Evolutionary conservation across 2,797 vertebrate species (phyloP).

Genomic region (Lithobates pipiens): DNA sequence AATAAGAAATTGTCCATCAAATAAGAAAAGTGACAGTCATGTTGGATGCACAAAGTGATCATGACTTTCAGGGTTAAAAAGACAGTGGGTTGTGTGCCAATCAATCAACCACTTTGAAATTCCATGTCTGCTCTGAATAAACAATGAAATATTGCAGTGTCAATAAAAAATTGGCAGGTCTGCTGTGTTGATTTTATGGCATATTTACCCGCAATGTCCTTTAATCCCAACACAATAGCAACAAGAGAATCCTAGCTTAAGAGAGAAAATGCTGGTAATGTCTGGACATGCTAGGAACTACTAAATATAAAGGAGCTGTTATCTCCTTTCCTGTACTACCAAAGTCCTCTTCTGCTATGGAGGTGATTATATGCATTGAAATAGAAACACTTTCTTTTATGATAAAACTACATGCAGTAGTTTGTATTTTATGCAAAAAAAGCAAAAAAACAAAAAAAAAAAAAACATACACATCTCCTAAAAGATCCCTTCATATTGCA

Average conservation of each 20-base stretch:
- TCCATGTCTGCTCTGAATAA: slow-evolving; percentile 39
- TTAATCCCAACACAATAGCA: slow-evolving; percentile 30
- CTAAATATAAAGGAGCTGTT: neutral
- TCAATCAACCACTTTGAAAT: slow-evolving; percentile 32
- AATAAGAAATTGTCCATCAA: neutral
- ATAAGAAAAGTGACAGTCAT: neutral
- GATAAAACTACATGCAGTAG: neutral
- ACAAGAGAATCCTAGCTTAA: slow-evolving; percentile 12
- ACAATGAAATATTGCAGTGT: slow-evolving; percentile 44
- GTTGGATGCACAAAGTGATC: neutral
- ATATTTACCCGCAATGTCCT: slow-evolving; percentile 52
- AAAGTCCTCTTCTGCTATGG: neutral
- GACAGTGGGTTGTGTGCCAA: slow-evolving; percentile 14
- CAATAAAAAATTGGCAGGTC: slow-evolving; percentile 50
- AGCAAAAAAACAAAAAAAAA: no score
- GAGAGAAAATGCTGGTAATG: neutral
- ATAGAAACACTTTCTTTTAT: neutral
- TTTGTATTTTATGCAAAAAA: no score
- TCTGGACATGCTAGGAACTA: neutral
- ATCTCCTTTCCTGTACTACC: neutral
- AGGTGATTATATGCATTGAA: neutral
- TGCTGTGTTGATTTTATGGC: slow-evolving; percentile 52
- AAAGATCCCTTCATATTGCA: no score
- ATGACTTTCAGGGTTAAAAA: slow-evolving; percentile 41
- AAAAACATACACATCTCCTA: no score